Conservation (phyloP, 2,888 invertebrate species). For the Caenorhabditis virilis region DNA sequence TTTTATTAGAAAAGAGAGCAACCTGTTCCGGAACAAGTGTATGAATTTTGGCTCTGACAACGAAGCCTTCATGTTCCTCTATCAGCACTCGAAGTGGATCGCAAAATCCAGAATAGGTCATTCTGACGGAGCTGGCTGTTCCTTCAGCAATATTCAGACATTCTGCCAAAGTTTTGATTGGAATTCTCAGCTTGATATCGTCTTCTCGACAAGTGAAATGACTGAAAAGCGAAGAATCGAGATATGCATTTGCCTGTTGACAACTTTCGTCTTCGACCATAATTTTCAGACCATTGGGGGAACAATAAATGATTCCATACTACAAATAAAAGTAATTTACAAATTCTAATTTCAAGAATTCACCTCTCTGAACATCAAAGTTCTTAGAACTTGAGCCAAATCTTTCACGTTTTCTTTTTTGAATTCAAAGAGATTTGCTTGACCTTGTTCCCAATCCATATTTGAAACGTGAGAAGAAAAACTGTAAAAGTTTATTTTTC, state of each 20-base stretch:
- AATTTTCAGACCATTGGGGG: conserved; percentile 25
- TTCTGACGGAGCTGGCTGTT: conserved; percentile 15
- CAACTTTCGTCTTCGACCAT: conserved; percentile 36
- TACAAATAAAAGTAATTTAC: conserved; percentile 4
- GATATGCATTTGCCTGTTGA: conserved; percentile 37
- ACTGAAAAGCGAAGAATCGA: conserved; percentile 31
- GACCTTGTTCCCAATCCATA: neutral
- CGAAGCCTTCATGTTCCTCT: conserved; percentile 30
- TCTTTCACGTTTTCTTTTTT: conserved; percentile 43
- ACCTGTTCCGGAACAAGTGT: conserved; percentile 19
- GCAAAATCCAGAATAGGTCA: conserved; percentile 34
- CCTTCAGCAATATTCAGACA: conserved; percentile 38
- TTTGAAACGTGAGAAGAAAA: no score
- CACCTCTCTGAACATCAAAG: conserved; percentile 35
- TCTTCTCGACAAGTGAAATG: conserved; percentile 27
- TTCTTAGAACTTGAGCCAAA: conserved; percentile 27
- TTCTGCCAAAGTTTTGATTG: conserved; percentile 25
- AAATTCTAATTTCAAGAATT: conserved; percentile 1
- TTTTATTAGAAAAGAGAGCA: conserved; percentile 4
- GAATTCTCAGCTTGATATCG: conserved; percentile 16
- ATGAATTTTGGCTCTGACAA: conserved; percentile 31
- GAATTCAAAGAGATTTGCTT: conserved; percentile 20
- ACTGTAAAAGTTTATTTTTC: no score
- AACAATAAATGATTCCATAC: conserved; percentile 28
- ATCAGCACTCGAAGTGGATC: conserved; percentile 26